A percentile compares a stretch with the other conserved stretches of the same genome.
phyloP scores from a whole-genome alignment of 2,888 invertebrate genomes.

The Lasioglossum calceatum region DNA sequence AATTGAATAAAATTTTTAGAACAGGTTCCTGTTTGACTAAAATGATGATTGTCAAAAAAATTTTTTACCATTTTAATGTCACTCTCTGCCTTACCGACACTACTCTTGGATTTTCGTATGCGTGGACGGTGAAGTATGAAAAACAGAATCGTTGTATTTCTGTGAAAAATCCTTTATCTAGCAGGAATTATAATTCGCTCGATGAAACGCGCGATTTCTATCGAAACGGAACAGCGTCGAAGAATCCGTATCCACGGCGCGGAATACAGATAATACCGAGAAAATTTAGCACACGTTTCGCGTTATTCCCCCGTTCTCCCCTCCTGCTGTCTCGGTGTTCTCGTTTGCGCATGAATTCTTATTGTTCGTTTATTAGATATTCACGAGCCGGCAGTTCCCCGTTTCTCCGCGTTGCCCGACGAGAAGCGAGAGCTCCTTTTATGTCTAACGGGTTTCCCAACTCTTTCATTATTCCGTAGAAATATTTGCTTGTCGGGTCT shows the following conservation, averaged over 20 bases:
- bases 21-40: no score
- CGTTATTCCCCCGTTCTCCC: background rate
- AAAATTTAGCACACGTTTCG: background rate
- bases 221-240: background rate
- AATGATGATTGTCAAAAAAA: no score
- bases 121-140: no score
- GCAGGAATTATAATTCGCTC: background rate
- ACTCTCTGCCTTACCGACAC: no score
- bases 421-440: background rate
- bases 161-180: no score
- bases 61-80: no score
- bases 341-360: constrained; percentile 14
- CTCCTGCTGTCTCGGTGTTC: background rate
- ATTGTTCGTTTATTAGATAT: constrained; percentile 22
- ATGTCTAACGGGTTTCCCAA: background rate
- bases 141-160: no score
- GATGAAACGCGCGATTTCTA: background rate
- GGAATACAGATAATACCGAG: background rate
- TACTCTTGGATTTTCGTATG: no score
- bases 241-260: background rate
- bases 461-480: constrained; percentile 8
- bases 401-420: background rate
- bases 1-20: no score
- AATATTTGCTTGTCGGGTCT: background rate
- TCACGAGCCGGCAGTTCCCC: background rate